Base-by-base conservation (phyloP, 2,888 invertebrate genomes). In the Amphimallon solstitiale region DNA sequence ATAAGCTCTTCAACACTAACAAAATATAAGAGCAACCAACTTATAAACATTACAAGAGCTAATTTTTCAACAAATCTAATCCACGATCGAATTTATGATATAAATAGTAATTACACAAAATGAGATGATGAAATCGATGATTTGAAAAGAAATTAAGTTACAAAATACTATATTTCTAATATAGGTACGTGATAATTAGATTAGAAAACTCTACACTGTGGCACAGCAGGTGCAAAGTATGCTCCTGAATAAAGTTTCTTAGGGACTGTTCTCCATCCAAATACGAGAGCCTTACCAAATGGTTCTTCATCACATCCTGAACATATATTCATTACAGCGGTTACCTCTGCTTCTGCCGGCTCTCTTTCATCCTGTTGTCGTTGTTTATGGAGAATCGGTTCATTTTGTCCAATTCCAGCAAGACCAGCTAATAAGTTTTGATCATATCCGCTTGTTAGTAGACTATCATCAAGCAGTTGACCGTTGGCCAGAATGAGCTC, bases 321-420 rank as follows among this genome's bases (percentile, higher is more conserved):
- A 80, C 94, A 94, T 1, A 92, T 84, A 72, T 89, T 86, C 90
- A 93, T 90, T 0, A 93, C 92, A 7, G 91, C 91, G 73, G 86
- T 89, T 0, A 93, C 93, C 80, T 93, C 93, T 29, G 90, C 92
- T 79, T 93, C 93, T 0, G 93, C 93, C 0, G 93, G 92, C 74
- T 93, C 93, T 43, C 91, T 85, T 74, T 92, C 92, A 67, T 92
- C 90, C 60, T 83, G 84, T 72, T 89, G 84, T 68, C 87, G 89
- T 74, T 90, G 90, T 69, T 88, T 83, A 74, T 87, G 86, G 2
- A 81, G 70, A 62, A 88, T 84, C 0, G 87, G 86, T 49, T 86
- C 78, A 68, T 88, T 89, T 5, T 89, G 86, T 0, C 91, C 91
- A 38, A 90, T 90, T 63, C 89, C 90, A 0, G 92, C 89, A 21